Evolutionary conservation across 2,888 invertebrate genomes (phyloP).

Genomic region (Caenorhabditis plicata): DNA sequence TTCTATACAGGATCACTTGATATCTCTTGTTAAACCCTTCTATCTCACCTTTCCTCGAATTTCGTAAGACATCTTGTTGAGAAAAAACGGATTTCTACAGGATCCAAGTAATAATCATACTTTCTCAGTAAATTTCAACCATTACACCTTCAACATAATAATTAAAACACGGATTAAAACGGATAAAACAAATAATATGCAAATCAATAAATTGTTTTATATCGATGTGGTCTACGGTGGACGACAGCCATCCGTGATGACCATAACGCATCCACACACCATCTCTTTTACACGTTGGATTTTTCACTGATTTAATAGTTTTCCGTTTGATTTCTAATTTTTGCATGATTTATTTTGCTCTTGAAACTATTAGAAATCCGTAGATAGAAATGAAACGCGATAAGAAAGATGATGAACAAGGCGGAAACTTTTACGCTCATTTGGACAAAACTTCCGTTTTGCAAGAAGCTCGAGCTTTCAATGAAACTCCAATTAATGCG

Average conservation of each 20-base stretch:
- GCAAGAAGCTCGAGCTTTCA: constrained; percentile 94
- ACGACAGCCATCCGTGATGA: too few species aligned
- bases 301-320: constrained; percentile 3
- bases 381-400: constrained; percentile 59
- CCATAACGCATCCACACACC: too few species aligned
- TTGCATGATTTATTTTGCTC: neutral
- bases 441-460: constrained; percentile 93
- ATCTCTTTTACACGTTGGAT: neutral
- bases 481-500: constrained; percentile 94
- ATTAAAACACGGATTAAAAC: too few species aligned
- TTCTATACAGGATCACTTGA: too few species aligned
- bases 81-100: too few species aligned
- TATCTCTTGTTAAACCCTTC: too few species aligned
- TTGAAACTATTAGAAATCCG: neutral
- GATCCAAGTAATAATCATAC: too few species aligned
- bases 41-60: too few species aligned
- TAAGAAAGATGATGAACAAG: constrained; percentile 70
- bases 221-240: neutral
- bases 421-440: constrained; percentile 82
- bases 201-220: neutral
- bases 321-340: constrained; percentile 5
- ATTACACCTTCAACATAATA: too few species aligned
- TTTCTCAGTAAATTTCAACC: too few species aligned
- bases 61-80: too few species aligned
- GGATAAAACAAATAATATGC: too few species aligned